A percentile compares a stretch with the other conserved stretches of the same genome.
phyloP scores from a whole-genome alignment of 2,888 invertebrate species.

The Galerucella calmariensis region DNA sequence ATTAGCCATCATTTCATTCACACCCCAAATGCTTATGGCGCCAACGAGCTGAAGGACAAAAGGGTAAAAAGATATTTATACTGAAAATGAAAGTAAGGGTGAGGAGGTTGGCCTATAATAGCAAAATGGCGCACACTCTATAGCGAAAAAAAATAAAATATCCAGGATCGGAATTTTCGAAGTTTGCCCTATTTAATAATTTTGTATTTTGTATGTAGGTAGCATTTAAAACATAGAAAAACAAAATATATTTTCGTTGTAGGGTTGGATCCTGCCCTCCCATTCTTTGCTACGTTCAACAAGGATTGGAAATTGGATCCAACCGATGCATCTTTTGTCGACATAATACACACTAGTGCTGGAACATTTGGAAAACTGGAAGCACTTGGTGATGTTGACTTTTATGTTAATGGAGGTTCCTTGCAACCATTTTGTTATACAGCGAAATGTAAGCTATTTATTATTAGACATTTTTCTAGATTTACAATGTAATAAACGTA shows the following conservation, averaged over 20 bases:
- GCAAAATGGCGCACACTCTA: too few relatives aligned
- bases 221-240: neutral
- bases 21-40: too few relatives aligned
- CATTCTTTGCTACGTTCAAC: slow-evolving; percentile 68
- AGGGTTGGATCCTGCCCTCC: slow-evolving; percentile 75
- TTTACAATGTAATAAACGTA: neutral
- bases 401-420: slow-evolving; percentile 73
- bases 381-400: slow-evolving; percentile 72
- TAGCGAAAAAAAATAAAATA: too few relatives aligned
- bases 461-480: neutral
- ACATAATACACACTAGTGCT: slow-evolving; percentile 90
- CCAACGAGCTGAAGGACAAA: too few relatives aligned
- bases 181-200: too few relatives aligned
- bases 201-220: too few relatives aligned
- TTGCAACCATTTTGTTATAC: slow-evolving; percentile 57
- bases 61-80: too few relatives aligned
- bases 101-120: too few relatives aligned
- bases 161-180: too few relatives aligned
- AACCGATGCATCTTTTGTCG: slow-evolving; percentile 85
- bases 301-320: slow-evolving; percentile 75
- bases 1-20: too few relatives aligned
- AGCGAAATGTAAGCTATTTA: slow-evolving; percentile 50
- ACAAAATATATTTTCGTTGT: neutral
- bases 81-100: too few relatives aligned
- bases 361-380: slow-evolving; percentile 71